Evolutionary conservation across 2,888 invertebrate genomes (phyloP), one percentile per base, ranked within the genome.

Genomic region (Teleiodes luculella): DNA sequence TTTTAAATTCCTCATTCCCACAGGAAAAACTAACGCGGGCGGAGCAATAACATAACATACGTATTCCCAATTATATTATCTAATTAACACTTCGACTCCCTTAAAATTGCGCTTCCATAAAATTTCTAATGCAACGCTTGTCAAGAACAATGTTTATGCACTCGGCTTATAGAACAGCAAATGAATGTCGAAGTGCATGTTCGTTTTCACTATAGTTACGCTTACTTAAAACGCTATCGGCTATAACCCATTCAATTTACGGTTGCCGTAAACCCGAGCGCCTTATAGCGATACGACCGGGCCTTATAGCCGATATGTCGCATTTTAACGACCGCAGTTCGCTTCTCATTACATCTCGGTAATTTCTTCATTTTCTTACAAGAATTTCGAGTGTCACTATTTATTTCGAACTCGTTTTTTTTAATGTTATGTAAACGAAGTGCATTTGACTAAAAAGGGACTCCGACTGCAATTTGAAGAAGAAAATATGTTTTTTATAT

Each of bases 271-370:
- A 80, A 75, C 66, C 67, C 56, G 56, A 66, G 63, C 35, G 69
- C 74, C 77, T 84, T 79, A 83, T 83, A 75, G 72, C 76, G 81
- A 77, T 80, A 79, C 14, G 8, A 3, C 10, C 33, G 8, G 10
- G 6, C 5, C 14, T n/a, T 43, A 20, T 24, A 24, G 41, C 13
- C 43, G 43, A 77, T 76, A 73, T 78, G 75, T 62, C 66, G 67
- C 66, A 78, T 84, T 84, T 85, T 83, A 84, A 83, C 83, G 82
- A 79, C 73, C 75, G 73, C 60, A 58, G 70, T 74, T 76, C 74
- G 63, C 75, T 63, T 68, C 77, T 83, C 80, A 75, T 81, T 81
- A 78, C 70, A 55, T 61, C 57, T 60, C 65, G 72, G 76, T 83
- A 78, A 85, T 84, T 80, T 85, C 86, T 85, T 85, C 74, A 86